Evolutionary conservation across 1,140 invertebrate species (phyloP), one percentile per base, ranked within the genome.

Genomic region (Copidosoma floridanum): DNA sequence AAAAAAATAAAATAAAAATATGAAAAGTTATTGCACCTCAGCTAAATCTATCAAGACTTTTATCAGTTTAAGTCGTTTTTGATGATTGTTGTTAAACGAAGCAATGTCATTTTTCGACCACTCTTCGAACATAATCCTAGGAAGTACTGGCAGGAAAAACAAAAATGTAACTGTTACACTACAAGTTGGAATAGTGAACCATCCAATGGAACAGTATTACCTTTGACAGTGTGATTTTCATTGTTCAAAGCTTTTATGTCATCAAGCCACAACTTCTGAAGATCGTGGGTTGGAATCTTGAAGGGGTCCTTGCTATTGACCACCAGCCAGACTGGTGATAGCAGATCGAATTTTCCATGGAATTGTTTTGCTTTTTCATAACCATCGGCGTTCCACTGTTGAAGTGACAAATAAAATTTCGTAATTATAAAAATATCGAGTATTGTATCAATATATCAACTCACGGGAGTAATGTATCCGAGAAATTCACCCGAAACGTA

Each of bases 291-390:
- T 1, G 85, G 83, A 38, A 92, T 76, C 53, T 85, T 82, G 71
- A 88, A 89, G 12, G 81, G 82, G 52, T 83, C 82, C 35, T 75
- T 81, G 66, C 76, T 83, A 59, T 81, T 86, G 38, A 85, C 73
- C 68, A 85, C 92, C 7, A 98, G 81, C 95, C 96, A 98, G 0
- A 98, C 94, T 3, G 96, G 95, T 12, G 94, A 95, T 3, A 98
- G 85, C 65, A 91, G 89, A 48, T 89, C 89, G 68, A 98, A 94
- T 77, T 98, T 98, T 29, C 86, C 84, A 37, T 87, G 88, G 82
- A 96, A 97, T 46, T 84, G 86, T 81, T 97, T 97, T 1, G 94
- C 91, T 37, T 97, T 84, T 81, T 97, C 91, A 81, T 97, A 95
- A 0, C 95, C 96, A 83, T 93, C 90, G 60, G 83, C 88, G 76